phyloP scores from a whole-genome alignment of 1,140 invertebrate genomes.

The Monomorium pharaonis region DNA sequence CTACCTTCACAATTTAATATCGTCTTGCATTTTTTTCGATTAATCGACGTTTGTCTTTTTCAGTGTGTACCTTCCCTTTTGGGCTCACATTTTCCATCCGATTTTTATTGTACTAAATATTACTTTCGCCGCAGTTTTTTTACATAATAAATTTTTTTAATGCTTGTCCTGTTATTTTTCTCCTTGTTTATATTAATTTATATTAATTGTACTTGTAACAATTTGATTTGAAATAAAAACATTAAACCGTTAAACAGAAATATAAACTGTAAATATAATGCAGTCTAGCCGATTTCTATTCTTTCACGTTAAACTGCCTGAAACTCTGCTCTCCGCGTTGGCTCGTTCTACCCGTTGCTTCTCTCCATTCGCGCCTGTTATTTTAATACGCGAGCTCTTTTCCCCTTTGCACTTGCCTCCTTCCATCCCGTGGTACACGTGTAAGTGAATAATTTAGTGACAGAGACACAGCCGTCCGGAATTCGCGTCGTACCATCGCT shows the following conservation, averaged over 20 bases:
- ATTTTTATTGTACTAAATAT: too few relatives aligned
- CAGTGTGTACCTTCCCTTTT: background rate
- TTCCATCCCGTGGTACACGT: conserved; percentile 53
- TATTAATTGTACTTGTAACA: background rate
- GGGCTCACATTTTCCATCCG: background rate
- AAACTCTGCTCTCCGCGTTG: background rate
- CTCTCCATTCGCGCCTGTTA: conserved; percentile 11
- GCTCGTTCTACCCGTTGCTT: background rate
- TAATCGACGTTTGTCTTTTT: background rate
- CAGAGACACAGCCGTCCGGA: conserved; percentile 65
- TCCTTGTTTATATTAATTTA: background rate
- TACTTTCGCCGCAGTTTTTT: background rate
- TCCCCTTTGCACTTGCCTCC: conserved; percentile 31
- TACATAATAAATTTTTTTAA: background rate
- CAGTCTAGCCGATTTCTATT: background rate
- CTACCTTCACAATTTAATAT: background rate
- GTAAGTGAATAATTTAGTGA: conserved; percentile 79
- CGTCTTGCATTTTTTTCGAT: background rate
- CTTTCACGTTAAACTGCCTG: background rate
- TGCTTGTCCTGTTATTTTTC: background rate
- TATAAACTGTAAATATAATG: background rate
- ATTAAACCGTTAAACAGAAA: background rate
- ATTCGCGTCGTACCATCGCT: conserved; percentile 61
- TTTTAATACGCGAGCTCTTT: conserved; percentile 1
- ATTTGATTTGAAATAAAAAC: background rate